Evolutionary conservation across 2,888 invertebrate species (phyloP), one percentile per base, ranked within the genome.

Genomic region (Galerucella nymphaeae): DNA sequence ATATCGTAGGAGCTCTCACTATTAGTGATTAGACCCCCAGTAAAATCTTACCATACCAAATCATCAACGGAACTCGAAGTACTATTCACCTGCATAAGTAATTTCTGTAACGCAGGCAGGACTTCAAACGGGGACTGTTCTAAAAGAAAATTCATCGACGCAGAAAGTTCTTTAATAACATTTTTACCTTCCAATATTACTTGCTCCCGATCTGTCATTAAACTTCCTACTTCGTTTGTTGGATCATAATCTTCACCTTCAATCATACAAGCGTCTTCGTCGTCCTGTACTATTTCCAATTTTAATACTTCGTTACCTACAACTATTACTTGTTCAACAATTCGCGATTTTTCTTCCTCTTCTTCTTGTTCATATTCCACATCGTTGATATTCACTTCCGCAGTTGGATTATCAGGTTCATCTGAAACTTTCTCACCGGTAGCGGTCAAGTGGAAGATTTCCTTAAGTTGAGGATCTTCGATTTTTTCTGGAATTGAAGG

Each of bases 231-330:
- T 5, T 62, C 18, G 9, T 11, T 41, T 11, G 8, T 18, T 38
- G 16, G 38, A 11, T 38, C 16, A 42, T 11, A 14, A 16, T 42
- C 41, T 13, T 18, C 11, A 18, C 42, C 11, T 23, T 58, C 30
- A 30, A 4, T 20, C 10, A 13, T 30, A 30, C 10, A 1, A 1
- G 10, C 13, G 6, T 41, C 55, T 57, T 57, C 57, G 18, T 62
- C 62, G 5, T 69, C 62, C 11, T 62, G 11, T 48, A 69, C 42
- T 30, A 69, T 69, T 30, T 69, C 50, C 20, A 69, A 14, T 55
- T 62, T 69, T 53, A 69, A 62, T 41, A 69, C 55, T 62, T 69
- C 69, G 5, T 68, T 68, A 14, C 68, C 68, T 11, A 48, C 68
- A 3, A 68, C 58, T 61, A 68, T 68, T 61, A 68, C 9, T 18